These are phyloP conservation scores for Urocynchramus pylzowi DNA, from an alignment of 2,113 vertebrate species.

Conservation along the genomic window DNA sequence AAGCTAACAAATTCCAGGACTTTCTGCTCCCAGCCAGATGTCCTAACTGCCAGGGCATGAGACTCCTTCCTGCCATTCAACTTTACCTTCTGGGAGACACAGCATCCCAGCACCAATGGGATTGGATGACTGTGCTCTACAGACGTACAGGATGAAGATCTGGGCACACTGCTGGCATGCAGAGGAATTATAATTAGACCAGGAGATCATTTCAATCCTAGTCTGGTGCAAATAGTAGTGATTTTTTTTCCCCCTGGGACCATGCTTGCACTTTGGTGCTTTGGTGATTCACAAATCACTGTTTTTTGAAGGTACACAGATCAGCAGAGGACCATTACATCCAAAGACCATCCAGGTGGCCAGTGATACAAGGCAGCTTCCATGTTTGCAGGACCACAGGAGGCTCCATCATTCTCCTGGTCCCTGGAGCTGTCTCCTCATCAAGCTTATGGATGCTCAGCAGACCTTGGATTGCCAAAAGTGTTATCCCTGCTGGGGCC, in stretches of 20 bases:
- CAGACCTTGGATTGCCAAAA: neutral
- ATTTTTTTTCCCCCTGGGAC: neutral
- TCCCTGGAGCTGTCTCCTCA: neutral
- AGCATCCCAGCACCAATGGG: neutral
- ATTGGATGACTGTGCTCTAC: neutral
- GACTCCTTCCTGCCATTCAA: neutral
- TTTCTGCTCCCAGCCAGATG: neutral
- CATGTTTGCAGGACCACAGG: neutral
- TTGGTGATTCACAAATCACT: neutral
- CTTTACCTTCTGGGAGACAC: neutral
- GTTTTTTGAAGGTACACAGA: neutral
- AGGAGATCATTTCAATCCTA: neutral
- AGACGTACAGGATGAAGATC: neutral
- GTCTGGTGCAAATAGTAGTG: neutral
- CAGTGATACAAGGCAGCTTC: neutral
- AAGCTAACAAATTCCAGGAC: neutral
- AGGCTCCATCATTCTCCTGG: neutral
- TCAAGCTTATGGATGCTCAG: neutral
- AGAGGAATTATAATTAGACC: neutral
- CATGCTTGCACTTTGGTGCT: neutral
- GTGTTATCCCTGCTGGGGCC: neutral
- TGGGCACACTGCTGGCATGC: neutral
- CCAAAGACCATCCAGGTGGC: neutral
- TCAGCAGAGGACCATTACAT: fast-evolving
- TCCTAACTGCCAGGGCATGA: neutral